Evolutionary conservation across 1,140 invertebrate genomes (phyloP).

Genomic region (Zaprionus capensis): DNA sequence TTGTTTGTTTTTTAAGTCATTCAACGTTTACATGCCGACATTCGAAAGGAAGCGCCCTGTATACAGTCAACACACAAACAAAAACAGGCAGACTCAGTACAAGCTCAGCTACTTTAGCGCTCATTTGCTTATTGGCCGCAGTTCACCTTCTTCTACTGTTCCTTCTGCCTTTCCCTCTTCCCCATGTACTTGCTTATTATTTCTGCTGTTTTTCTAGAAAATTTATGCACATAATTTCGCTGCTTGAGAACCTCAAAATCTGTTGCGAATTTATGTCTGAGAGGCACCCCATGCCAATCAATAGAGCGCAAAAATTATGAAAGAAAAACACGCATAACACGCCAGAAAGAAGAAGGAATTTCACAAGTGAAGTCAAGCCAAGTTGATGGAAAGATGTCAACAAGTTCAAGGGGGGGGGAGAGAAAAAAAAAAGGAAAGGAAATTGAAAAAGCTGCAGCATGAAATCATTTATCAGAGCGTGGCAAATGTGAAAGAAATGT

Average conservation of each 20-base stretch:
- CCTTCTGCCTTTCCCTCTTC: background rate
- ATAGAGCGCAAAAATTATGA: constrained; percentile 9
- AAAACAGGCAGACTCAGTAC: background rate
- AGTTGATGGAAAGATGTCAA: constrained; percentile 2
- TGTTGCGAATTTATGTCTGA: constrained; percentile 1
- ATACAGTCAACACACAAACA: background rate
- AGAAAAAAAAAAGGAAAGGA: background rate
- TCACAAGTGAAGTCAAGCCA: background rate
- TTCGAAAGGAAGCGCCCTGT: too few relatives aligned
- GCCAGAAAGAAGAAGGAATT: constrained; percentile 5
- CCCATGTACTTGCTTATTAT: background rate
- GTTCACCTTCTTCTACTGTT: background rate
- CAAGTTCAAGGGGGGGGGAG: background rate
- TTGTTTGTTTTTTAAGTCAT: too few relatives aligned
- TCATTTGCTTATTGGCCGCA: constrained; percentile 13
- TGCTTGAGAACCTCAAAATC: constrained; percentile 18
- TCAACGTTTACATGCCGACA: too few relatives aligned
- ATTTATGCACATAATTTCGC: constrained; percentile 25
- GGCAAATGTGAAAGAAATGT: background rate
- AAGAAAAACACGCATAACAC: constrained; percentile 15
- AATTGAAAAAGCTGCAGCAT: background rate
- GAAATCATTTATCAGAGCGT: constrained; percentile 5
- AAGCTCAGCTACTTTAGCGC: constrained; percentile 1
- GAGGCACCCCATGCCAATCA: background rate
- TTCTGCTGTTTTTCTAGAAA: constrained; percentile 13